Evolutionary conservation across 23 tunicate genomes (phyloP).

Genomic region (Trididemnum clinides): DNA sequence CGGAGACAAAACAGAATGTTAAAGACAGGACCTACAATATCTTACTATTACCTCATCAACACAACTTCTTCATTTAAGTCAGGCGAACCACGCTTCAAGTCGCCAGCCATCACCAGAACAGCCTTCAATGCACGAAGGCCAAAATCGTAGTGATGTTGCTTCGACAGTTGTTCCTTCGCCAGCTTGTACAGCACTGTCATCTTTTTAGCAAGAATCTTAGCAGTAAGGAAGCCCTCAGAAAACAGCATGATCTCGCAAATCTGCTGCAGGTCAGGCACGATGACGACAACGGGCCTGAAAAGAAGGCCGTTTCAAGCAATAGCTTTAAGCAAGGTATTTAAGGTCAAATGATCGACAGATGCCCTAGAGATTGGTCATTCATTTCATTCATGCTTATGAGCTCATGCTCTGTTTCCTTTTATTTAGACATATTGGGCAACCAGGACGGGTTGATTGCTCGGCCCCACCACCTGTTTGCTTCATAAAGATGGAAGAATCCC

Average conservation of each 20-base stretch:
- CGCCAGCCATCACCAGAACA: constrained; percentile 98
- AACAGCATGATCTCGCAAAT: constrained; percentile 99
- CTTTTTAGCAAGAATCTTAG: constrained; percentile 94
- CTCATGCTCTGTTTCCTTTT: too few species aligned
- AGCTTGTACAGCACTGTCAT: constrained; percentile 98
- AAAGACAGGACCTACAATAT: too few species aligned
- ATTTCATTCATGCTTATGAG: too few species aligned
- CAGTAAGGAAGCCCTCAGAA: constrained; percentile 95
- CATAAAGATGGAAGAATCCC: too few species aligned
- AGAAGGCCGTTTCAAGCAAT: too few species aligned
- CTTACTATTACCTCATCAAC: constrained; percentile 85
- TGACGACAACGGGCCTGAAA: constrained; percentile 94
- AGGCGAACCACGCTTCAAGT: constrained; percentile 94
- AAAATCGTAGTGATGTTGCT: constrained; percentile 98
- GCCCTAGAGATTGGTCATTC: too few species aligned
- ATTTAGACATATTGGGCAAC: too few species aligned
- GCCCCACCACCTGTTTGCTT: too few species aligned
- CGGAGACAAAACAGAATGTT: too few species aligned
- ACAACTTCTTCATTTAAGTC: constrained; percentile 95
- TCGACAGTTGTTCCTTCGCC: constrained; percentile 97
- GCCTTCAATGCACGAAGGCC: constrained; percentile 97
- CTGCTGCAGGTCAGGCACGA: constrained; percentile 98
- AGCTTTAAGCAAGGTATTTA: too few species aligned
- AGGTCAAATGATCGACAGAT: too few species aligned
- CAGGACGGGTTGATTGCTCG: too few species aligned